Evolutionary conservation across 2,888 invertebrate genomes (phyloP).

Genomic region (Holacanthella duospinosa): DNA sequence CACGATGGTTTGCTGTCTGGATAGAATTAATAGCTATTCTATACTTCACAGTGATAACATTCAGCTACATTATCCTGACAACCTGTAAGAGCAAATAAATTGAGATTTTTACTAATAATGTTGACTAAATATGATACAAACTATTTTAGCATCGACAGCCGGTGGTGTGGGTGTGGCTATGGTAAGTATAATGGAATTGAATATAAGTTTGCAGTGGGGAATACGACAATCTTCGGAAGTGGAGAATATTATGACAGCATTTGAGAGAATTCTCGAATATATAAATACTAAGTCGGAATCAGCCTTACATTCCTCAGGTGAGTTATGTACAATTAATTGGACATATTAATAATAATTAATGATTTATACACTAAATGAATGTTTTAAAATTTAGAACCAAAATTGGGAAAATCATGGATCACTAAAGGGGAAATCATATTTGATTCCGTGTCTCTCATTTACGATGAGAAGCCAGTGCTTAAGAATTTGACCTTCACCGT

Average conservation of each 20-base stretch:
- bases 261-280: conserved; percentile 30
- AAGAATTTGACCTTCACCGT: conserved; percentile 46
- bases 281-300: conserved; percentile 28
- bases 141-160: background rate
- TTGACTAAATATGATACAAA: no score
- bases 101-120: no score
- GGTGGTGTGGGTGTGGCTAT: conserved; percentile 29
- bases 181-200: conserved; percentile 19
- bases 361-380: no score
- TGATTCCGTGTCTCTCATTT: conserved; percentile 58
- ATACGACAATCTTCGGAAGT: conserved; percentile 31
- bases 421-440: conserved; percentile 57
- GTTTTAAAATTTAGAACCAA: no score
- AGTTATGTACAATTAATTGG: no score
- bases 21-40: conserved; percentile 76
- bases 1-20: conserved; percentile 86
- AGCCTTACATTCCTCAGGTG: conserved; percentile 41
- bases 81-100: conserved; percentile 43
- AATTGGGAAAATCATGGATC: conserved; percentile 61
- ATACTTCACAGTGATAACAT: conserved; percentile 73
- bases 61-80: conserved; percentile 66
- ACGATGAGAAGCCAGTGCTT: conserved; percentile 62
- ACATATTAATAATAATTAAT: no score
- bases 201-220: conserved; percentile 30
- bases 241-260: conserved; percentile 30